Percentiles rank a stretch among this genome's conserved stretches.
Evolutionary conservation across 2,797 vertebrate genomes (phyloP).

Genomic region (Gymnopithys bicolor): DNA sequence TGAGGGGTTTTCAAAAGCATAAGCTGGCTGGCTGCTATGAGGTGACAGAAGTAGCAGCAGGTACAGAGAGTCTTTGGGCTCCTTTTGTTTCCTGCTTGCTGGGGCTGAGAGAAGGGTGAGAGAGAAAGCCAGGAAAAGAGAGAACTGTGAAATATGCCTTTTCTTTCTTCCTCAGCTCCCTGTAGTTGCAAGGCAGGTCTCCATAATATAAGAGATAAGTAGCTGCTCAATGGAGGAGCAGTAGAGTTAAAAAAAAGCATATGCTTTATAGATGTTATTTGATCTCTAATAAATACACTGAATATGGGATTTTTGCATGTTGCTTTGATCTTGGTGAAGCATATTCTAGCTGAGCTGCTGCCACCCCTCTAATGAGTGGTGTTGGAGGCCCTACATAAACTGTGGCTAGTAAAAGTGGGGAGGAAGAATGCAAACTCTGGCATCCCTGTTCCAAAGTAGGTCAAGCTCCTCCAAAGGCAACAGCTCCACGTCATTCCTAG

Average conservation of each 20-base stretch:
- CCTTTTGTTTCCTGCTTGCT: neutral
- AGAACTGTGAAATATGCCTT: neutral
- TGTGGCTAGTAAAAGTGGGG: neutral
- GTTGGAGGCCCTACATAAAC: slow-evolving; percentile 2
- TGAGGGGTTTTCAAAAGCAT: neutral
- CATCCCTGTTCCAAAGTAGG: slow-evolving; percentile 32
- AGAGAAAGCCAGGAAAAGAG: neutral
- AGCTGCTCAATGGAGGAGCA: neutral
- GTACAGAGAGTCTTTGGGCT: neutral
- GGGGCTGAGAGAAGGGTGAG: neutral
- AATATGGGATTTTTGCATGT: slow-evolving; percentile 32
- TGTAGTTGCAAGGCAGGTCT: neutral
- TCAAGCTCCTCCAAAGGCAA: neutral
- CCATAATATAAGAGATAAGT: neutral
- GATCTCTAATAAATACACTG: slow-evolving; percentile 42
- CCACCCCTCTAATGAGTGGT: slow-evolving; percentile 42
- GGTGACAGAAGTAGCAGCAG: neutral
- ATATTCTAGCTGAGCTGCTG: neutral
- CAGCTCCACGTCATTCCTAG: fast-evolving
- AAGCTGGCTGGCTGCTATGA: neutral
- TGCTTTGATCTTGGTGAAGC: slow-evolving; percentile 36
- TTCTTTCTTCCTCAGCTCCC: neutral
- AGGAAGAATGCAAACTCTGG: neutral
- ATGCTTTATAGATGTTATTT: slow-evolving; percentile 40
- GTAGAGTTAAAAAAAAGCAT: neutral